These are phyloP conservation scores for Rugalucina vietnamica DNA, from an alignment of 2,888 invertebrate genomes.

Conservation along the genomic window DNA sequence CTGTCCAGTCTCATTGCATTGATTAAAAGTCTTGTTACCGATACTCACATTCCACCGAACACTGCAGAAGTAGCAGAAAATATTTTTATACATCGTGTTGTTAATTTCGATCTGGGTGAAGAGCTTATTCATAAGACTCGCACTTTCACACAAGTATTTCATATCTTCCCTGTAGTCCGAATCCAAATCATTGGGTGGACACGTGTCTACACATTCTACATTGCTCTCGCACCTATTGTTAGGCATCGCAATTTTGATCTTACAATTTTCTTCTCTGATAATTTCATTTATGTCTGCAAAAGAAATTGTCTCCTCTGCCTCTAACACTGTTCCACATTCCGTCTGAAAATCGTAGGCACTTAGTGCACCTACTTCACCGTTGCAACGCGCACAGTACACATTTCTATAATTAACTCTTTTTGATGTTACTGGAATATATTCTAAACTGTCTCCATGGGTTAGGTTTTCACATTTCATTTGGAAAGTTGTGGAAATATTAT, in stretches of 20 bases:
- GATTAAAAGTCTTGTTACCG: background rate
- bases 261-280: background rate
- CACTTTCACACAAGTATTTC: background rate
- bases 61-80: background rate
- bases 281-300: background rate
- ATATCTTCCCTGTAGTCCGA: background rate
- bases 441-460: background rate
- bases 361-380: background rate
- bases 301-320: background rate
- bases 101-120: background rate
- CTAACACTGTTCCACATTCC: background rate
- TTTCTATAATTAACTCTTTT: background rate
- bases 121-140: too few relatives aligned
- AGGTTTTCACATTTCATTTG: background rate
- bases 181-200: background rate
- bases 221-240: background rate
- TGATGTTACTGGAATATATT: background rate
- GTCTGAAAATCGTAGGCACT: background rate
- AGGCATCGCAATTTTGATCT: background rate
- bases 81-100: background rate
- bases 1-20: background rate
- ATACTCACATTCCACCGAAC: too few relatives aligned
- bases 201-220: background rate
- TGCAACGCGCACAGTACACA: conserved; percentile 10
- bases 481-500: background rate